Base-by-base conservation (phyloP, 2,797 vertebrate species). In the Thaleichthys pacificus region DNA sequence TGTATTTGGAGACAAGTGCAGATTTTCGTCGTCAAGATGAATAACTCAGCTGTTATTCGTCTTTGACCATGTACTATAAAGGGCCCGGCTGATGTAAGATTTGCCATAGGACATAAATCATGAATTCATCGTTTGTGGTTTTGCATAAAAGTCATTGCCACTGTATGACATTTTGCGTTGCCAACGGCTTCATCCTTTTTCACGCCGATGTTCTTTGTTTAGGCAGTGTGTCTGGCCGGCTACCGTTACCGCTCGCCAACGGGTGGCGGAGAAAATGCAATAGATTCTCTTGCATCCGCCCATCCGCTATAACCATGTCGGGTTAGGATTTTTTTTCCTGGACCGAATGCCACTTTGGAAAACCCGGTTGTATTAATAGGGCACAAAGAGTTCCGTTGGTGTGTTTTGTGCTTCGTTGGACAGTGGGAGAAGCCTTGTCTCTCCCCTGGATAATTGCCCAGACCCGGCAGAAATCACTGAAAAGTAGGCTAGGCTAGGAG, bases 201-300 rank as follows among this genome's bases (percentile, higher is more conserved):
- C 54, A 68, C 28, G 30, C 19, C n/a, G 54, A 80, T 83, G 87
- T 74, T 89, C 87, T 93, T 92, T 91, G 90, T 35, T 90, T 89
- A 72, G 61, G 57, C 62, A 61, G 65, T 72, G 79, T 61, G 78
- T 82, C 73, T 78, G 62, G 30, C 79, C 78, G 76, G 75, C 68
- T 71, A 80, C 80, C 7, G 32, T 35, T 35, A 64, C 61, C 49
- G 82, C 78, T 83, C 83, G 82, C 72, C 81, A 80, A 80, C 87
- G 80, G 86, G 49, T 76, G 81, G 49, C 74, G 81, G 79, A 76
- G 78, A 77, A 79, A 76, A 85, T 77, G 83, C 65, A 63, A 66
- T 66, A 70, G 32, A 77, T 62, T 70, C 49, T 78, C 75, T 73
- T 63, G 81, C 83, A 84, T 83, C 87, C 82, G 77, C 86, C 81